Conservation (phyloP, 2,797 vertebrate species). For the Falco concolor region DNA sequence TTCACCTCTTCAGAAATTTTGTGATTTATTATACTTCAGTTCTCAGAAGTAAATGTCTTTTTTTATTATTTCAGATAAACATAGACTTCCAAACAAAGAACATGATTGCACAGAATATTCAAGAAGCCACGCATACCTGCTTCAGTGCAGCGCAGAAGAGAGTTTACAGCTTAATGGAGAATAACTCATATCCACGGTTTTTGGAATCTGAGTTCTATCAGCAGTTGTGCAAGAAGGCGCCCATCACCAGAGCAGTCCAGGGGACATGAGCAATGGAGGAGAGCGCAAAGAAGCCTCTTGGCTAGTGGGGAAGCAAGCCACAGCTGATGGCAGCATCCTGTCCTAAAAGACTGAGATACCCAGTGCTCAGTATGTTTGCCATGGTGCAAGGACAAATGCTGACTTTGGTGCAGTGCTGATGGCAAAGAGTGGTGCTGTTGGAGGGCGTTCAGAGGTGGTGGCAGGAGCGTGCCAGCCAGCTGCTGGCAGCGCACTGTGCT, state of each 20-base stretch:
- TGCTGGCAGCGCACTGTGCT: not conserved
- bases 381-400: slow-evolving; percentile 29
- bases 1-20: not conserved
- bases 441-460: not conserved
- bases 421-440: not conserved
- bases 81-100: slow-evolving; percentile 87
- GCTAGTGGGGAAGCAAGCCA: not conserved
- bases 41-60: not conserved
- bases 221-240: slow-evolving; percentile 75
- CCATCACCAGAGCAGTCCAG: slow-evolving; percentile 51
- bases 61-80: slow-evolving; percentile 81
- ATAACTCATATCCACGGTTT: slow-evolving; percentile 88
- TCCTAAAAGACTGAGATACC: not conserved
- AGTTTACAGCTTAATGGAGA: slow-evolving; percentile 89
- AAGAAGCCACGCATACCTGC: slow-evolving; percentile 75
- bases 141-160: slow-evolving; percentile 84
- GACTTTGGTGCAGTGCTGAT: not conserved
- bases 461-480: not conserved
- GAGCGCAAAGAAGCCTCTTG: not conserved
- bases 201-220: slow-evolving; percentile 86
- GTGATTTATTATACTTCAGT: not conserved
- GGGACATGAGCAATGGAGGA: slow-evolving; percentile 52
- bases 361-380: not conserved
- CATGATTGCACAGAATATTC: slow-evolving; percentile 77
- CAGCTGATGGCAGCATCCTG: not conserved